Percentiles rank a stretch among this genome's conserved stretches.
Evolutionary conservation across 2,797 vertebrate genomes (phyloP).

Genomic region (Otolemur crassicaudatus): DNA sequence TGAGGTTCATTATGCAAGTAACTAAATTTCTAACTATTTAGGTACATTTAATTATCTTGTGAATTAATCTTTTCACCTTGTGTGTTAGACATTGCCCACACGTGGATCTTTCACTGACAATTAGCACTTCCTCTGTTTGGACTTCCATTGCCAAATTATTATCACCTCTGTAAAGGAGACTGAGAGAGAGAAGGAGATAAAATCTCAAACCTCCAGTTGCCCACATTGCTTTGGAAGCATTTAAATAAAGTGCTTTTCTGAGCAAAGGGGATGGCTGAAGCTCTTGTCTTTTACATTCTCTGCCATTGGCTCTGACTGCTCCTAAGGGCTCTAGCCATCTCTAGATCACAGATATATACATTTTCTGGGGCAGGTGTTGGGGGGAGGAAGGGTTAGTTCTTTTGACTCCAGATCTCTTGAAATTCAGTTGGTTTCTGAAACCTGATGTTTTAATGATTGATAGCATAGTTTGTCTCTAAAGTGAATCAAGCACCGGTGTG

Average conservation of each 20-base stretch:
- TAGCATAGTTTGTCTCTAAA: neutral
- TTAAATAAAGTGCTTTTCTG: neutral
- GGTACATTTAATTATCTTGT: neutral
- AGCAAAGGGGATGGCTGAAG: neutral
- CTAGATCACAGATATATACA: neutral
- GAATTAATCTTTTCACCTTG: constrained; percentile 43
- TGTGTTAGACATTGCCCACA: neutral
- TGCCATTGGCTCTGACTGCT: neutral
- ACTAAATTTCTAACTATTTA: constrained; percentile 33
- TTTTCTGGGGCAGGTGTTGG: neutral
- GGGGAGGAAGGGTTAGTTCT: neutral
- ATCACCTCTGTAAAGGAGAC: neutral
- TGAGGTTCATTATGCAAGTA: constrained; percentile 35
- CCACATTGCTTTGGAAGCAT: neutral
- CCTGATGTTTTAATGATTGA: neutral
- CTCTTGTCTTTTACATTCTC: neutral
- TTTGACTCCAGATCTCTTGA: neutral
- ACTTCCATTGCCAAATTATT: neutral
- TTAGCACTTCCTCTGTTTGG: constrained; percentile 18
- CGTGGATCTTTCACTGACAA: neutral
- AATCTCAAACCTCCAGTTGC: neutral
- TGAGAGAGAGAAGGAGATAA: neutral
- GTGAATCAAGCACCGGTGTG: neutral
- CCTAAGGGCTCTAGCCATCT: neutral
- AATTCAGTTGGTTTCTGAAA: constrained; percentile 40